Percentiles rank a stretch among this genome's conserved stretches.
Evolutionary conservation across 1,140 invertebrate species (phyloP).

Genomic region (Acromyrmex charruanus): DNA sequence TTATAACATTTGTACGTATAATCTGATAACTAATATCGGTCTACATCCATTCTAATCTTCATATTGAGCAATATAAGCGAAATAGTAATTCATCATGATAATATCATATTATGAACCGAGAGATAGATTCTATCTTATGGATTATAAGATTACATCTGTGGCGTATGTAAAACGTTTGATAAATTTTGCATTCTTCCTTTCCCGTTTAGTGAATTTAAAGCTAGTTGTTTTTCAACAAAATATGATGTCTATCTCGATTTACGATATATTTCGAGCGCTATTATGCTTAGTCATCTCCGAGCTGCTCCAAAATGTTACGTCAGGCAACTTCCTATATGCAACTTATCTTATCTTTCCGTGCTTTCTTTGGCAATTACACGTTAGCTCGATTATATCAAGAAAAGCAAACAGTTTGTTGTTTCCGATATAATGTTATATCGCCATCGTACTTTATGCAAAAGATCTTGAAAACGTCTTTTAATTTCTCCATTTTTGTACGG

Average conservation of each 20-base stretch:
- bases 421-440: conserved; percentile 3
- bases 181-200: neutral
- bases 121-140: neutral
- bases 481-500: neutral
- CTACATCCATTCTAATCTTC: neutral
- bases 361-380: conserved; percentile 10
- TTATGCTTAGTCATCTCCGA: conserved; percentile 47
- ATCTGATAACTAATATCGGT: conserved; percentile 42
- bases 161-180: neutral
- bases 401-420: conserved; percentile 36
- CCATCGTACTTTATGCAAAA: neutral
- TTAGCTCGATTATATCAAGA: neutral
- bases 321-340: conserved; percentile 27
- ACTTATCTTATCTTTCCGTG: conserved; percentile 46
- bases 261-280: neutral
- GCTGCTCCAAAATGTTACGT: conserved; percentile 33
- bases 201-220: neutral
- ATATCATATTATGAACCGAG: neutral
- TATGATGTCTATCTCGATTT: neutral
- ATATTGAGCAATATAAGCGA: conserved; percentile 2
- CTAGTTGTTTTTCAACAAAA: neutral
- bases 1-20: neutral
- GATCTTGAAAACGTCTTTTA: too few relatives aligned
- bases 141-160: conserved; percentile 16
- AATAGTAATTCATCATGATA: conserved; percentile 67